Conservation (phyloP, 2,888 invertebrate species). For the Zhuqinia jingwanae region DNA sequence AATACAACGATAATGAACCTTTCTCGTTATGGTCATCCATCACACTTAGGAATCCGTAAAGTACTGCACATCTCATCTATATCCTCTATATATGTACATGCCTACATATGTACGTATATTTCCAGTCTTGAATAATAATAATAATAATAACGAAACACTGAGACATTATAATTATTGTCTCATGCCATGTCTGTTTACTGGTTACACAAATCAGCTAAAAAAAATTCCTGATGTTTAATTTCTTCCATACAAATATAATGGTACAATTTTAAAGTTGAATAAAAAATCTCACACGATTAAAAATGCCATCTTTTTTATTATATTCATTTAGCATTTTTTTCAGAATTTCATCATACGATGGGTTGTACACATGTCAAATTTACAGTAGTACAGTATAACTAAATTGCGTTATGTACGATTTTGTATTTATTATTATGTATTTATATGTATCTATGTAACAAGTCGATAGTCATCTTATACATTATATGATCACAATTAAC, state of each 20-base stretch:
- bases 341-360: background rate
- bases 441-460: conserved; percentile 41
- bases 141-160: conserved; percentile 1
- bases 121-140: background rate
- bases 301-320: background rate
- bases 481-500: conserved; percentile 39
- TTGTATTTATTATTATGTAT: conserved; percentile 18
- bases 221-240: conserved; percentile 4
- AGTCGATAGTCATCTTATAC: conserved; percentile 14
- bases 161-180: background rate
- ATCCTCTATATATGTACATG: background rate
- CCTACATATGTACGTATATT: background rate
- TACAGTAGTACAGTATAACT: conserved; percentile 1
- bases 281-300: background rate
- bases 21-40: background rate
- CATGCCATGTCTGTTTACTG: background rate
- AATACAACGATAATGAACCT: background rate
- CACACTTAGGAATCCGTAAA: background rate
- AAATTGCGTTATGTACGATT: conserved; percentile 48
- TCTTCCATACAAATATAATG: conserved; percentile 30
- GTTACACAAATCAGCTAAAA: background rate
- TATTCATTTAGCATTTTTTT: conserved; percentile 6
- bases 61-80: background rate
- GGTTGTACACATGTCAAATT: background rate
- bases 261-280: background rate